Conservation (phyloP, 2,888 invertebrate species). For the Gnatocerus cornutus region DNA sequence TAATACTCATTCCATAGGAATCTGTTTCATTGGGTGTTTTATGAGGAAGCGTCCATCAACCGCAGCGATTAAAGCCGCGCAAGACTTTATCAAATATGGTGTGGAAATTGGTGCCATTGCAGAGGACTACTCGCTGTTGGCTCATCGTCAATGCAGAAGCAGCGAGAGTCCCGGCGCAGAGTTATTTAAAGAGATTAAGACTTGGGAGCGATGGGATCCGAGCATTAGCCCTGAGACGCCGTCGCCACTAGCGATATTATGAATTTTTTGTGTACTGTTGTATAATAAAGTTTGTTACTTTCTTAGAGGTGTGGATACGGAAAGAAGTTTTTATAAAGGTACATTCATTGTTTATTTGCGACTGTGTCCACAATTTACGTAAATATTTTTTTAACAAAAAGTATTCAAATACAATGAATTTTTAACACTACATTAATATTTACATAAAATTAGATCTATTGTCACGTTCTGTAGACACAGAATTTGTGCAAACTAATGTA, state of each 20-base stretch:
- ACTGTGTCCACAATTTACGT: slow-evolving; percentile 65
- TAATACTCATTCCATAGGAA: slow-evolving; percentile 72
- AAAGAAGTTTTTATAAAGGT: slow-evolving; percentile 61
- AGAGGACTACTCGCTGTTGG: slow-evolving; percentile 71
- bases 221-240: slow-evolving; percentile 32
- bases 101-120: slow-evolving; percentile 71
- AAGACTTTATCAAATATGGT: slow-evolving; percentile 71
- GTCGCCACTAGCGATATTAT: slow-evolving; percentile 11
- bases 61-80: slow-evolving; percentile 69
- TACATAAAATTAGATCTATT: slow-evolving; percentile 65
- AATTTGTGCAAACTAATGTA: slow-evolving; percentile 60
- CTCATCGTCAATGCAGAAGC: slow-evolving; percentile 73
- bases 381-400: slow-evolving; percentile 61
- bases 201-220: slow-evolving; percentile 72
- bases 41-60: slow-evolving; percentile 70
- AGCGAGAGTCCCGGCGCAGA: slow-evolving; percentile 73
- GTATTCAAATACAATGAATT: slow-evolving; percentile 61
- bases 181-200: slow-evolving; percentile 73
- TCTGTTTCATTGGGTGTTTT: slow-evolving; percentile 73
- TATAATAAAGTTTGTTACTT: not conserved
- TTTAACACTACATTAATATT: slow-evolving; percentile 63
- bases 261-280: not conserved
- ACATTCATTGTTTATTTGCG: slow-evolving; percentile 63
- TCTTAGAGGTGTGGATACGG: slow-evolving; percentile 11
- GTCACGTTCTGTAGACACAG: slow-evolving; percentile 62